Base-by-base conservation (phyloP, 1,140 invertebrate genomes). In the Caenorhabditis brenneri region DNA sequence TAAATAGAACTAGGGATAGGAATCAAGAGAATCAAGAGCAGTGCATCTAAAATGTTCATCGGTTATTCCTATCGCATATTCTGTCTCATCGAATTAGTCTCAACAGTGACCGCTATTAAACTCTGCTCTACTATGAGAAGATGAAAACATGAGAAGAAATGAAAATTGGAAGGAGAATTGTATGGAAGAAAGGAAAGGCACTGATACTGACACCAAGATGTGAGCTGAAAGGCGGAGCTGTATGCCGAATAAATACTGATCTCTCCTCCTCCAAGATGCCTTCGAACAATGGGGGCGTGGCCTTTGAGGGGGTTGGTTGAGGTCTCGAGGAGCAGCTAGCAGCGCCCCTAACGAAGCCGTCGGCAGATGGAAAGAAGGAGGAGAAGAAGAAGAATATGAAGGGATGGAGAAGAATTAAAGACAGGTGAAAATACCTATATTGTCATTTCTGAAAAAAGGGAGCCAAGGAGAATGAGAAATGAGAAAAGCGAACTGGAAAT, bases 161-260 rank as follows among this genome's bases (percentile, higher is more conserved):
- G 1, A 33, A 24, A 33, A 33, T 10, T 29, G 27, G 22, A 65
- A 65, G 58, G 3, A 7, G n/a, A 33, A 36, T 22, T n/a, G 9
- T 51, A 3, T 2, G 22, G 1, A 29, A 29, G 4, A 36, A 4
- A 4, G 36, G 12, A 27, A 6, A 33, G 15, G 29, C 15, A 36
- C 60, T 65, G 31, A 39, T 27, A 65, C 31, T 27, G 33, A 65
- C 10, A n/a, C 58, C 29, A 36, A 36, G 22, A 74, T 74, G 36
- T 74, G 58, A 74, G 36, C 33, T 24, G 27, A n/a, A 74, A 74
- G 65, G 65, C 65, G 65, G 19, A n/a, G 65, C n/a, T 74, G 22
- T 42, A 74, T 10, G n/a, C 36, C 33, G n/a, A 74, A 74, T 74
- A 74, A 74, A 74, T 74, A 74, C 65, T 74, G 65, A 74, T 74